Evolutionary conservation across 2,888 invertebrate species (phyloP), one percentile per base, ranked within the genome.

Genomic region (Aradus depressus): DNA sequence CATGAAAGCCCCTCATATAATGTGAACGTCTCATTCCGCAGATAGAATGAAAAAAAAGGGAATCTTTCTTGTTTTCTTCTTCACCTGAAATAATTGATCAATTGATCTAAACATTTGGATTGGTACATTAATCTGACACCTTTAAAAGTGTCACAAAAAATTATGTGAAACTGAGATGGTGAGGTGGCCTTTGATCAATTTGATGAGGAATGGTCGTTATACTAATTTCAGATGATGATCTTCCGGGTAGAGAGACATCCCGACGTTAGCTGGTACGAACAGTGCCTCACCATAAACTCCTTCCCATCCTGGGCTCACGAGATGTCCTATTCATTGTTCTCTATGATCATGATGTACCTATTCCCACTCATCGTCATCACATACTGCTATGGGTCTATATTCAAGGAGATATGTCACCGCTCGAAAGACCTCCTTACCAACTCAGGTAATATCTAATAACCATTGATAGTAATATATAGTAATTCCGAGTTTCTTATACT

Each of bases 171-270:
- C n/a, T n/a, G n/a, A n/a, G n/a, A n/a, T n/a, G n/a, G n/a, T n/a
- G n/a, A n/a, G n/a, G n/a, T n/a, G n/a, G n/a, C n/a, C n/a, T n/a
- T n/a, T n/a, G n/a, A n/a, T n/a, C n/a, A n/a, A n/a, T n/a, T n/a
- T n/a, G n/a, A n/a, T n/a, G n/a, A n/a, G n/a, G n/a, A n/a, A n/a
- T n/a, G n/a, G n/a, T 16, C 16, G n/a, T 39, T 31, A 16, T 35
- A 4, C 22, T 51, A 32, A 55, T 70, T 72, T 32, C 70, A 87
- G 86, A 75, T 78, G 64, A 73, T 84, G 59, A 79, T 93, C 55
- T 95, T 93, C 67, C 91, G 90, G 64, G 75, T 89, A 47, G 86
- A 86, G 63, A 71, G 73, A 34, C 93, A 95, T 70, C 93, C 93
- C 0, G 75, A 78, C 47, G 76, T 81, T 50, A 78, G 76, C 43